Evolutionary conservation across 2,113 vertebrate genomes (phyloP).

Genomic region (Meles meles): DNA sequence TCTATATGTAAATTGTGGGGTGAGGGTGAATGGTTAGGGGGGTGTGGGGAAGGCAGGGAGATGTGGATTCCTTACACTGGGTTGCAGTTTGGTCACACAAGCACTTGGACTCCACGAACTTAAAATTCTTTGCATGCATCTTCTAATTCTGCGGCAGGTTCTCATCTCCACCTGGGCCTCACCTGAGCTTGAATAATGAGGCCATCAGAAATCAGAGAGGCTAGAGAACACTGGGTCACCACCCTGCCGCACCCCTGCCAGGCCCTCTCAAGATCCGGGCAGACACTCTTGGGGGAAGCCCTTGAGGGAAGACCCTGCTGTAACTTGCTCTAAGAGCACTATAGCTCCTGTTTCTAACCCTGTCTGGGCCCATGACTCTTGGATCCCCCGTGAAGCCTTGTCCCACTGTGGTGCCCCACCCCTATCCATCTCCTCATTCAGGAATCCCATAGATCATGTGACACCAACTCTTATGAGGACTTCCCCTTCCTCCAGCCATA

Average conservation of each 20-base stretch:
- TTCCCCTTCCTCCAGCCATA: neutral
- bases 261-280: neutral
- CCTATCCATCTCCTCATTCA: accelerated
- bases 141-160: neutral
- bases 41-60: neutral
- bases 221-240: neutral
- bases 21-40: neutral
- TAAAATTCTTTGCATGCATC: neutral
- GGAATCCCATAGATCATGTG: neutral
- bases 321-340: accelerated
- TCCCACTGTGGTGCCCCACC: accelerated
- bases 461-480: accelerated
- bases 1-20: neutral
- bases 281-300: accelerated
- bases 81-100: accelerated
- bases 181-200: neutral
- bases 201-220: neutral
- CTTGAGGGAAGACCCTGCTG: accelerated
- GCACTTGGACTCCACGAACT: neutral
- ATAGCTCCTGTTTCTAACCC: neutral
- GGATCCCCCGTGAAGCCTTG: accelerated
- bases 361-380: neutral
- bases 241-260: accelerated
- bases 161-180: neutral
- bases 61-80: neutral